A percentile compares a stretch with the other conserved stretches of the same genome.
Evolutionary conservation across 2,888 invertebrate genomes (phyloP).

Genomic region (Drosophila mayaguana): DNA sequence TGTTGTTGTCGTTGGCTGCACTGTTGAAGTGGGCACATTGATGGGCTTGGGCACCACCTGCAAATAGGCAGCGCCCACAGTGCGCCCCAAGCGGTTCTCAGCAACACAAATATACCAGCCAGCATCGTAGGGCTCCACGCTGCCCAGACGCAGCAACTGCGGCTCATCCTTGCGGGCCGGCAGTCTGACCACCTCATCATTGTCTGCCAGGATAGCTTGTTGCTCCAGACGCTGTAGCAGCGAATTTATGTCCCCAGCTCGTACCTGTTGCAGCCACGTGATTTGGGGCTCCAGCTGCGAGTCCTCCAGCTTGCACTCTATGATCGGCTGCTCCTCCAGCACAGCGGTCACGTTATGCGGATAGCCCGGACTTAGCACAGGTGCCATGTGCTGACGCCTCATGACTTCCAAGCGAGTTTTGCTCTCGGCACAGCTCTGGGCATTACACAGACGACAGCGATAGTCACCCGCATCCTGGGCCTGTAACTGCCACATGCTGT

Average conservation of each 20-base stretch:
- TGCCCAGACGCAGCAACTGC: slow-evolving; percentile 91
- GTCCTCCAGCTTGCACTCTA: slow-evolving; percentile 88
- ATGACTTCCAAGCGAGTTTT: slow-evolving; percentile 89
- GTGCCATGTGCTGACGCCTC: slow-evolving; percentile 92
- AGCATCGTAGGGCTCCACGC: slow-evolving; percentile 94
- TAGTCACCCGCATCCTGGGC: slow-evolving; percentile 94
- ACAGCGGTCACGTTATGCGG: slow-evolving; percentile 92
- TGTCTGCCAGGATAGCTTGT: not conserved
- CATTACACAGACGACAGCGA: slow-evolving; percentile 93
- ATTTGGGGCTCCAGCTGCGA: slow-evolving; percentile 94
- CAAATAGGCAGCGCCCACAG: slow-evolving; percentile 92
- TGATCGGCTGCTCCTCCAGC: slow-evolving; percentile 89
- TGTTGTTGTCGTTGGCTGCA: slow-evolving; percentile 1
- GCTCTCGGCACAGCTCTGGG: slow-evolving; percentile 89
- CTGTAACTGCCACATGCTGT: slow-evolving; percentile 91
- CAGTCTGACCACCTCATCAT: slow-evolving; percentile 25
- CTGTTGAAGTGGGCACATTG: not conserved
- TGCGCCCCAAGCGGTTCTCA: slow-evolving; percentile 92
- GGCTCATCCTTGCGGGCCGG: slow-evolving; percentile 86
- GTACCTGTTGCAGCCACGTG: slow-evolving; percentile 87
- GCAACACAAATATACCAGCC: slow-evolving; percentile 99
- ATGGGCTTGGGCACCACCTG: slow-evolving; percentile 86
- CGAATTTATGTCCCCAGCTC: slow-evolving; percentile 30
- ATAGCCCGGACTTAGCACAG: slow-evolving; percentile 85
- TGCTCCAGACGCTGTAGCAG: slow-evolving; percentile 35